Evolutionary conservation across 53 echinoderm and acorn worm genomes (phyloP).

Genomic region (Apostichopus leukothele): DNA sequence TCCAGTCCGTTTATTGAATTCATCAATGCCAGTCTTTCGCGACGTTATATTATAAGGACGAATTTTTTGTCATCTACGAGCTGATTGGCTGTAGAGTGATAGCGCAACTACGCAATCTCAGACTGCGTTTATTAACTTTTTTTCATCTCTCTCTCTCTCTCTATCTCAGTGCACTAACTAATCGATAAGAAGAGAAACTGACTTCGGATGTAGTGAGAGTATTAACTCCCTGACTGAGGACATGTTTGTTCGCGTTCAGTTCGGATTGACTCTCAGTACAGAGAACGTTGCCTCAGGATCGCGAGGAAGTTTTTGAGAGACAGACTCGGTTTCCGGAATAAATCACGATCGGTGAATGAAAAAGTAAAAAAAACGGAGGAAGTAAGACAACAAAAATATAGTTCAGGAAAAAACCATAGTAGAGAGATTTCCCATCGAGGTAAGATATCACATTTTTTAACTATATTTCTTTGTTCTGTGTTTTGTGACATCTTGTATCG

Average conservation of each 20-base stretch:
- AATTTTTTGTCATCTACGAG: not conserved
- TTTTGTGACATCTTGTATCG: no score
- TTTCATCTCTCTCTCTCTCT: not conserved
- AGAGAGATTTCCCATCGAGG: slow-evolving; percentile 1
- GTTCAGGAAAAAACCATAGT: not conserved
- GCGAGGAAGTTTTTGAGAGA: slow-evolving; percentile 24
- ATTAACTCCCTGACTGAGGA: slow-evolving; percentile 30
- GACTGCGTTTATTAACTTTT: slow-evolving; percentile 39
- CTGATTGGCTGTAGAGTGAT: slow-evolving; percentile 25
- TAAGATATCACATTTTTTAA: not conserved
- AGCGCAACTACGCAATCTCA: not conserved
- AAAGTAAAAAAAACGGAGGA: not conserved
- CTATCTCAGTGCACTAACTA: slow-evolving; percentile 28
- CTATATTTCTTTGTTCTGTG: no score
- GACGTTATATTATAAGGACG: not conserved
- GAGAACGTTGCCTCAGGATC: slow-evolving; percentile 33
- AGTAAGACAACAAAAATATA: not conserved
- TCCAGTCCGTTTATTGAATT: slow-evolving; percentile 31
- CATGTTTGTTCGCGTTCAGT: slow-evolving; percentile 22
- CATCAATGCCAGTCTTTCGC: not conserved
- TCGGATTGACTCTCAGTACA: slow-evolving; percentile 33
- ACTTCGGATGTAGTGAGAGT: slow-evolving; percentile 33
- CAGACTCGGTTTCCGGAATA: slow-evolving; percentile 42
- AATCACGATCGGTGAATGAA: slow-evolving; percentile 25
- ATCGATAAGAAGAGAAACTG: slow-evolving; percentile 28